Conservation (phyloP, 1,140 invertebrate species). For the Trichonephila inaurata region DNA sequence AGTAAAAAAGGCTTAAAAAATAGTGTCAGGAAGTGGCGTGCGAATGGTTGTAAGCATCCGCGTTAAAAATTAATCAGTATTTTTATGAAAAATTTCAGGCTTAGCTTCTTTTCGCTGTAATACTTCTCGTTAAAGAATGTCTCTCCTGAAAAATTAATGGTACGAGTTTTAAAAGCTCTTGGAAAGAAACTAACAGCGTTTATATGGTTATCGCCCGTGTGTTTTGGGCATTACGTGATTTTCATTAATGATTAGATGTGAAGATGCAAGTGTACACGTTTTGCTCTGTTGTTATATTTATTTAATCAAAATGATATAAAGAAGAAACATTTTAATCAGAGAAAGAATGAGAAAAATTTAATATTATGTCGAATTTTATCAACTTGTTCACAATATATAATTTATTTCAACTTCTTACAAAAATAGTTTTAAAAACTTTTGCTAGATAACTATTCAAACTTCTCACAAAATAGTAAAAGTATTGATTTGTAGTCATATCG, state of each 20-base stretch:
- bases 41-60: not conserved
- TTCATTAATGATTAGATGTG: not conserved
- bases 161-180: not conserved
- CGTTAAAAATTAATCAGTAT: not conserved
- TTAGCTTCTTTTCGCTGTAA: not conserved
- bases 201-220: not conserved
- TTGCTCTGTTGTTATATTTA: not conserved
- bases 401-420: too few relatives aligned
- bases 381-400: too few relatives aligned
- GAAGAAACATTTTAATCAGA: not conserved
- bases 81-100: not conserved
- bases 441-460: too few relatives aligned
- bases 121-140: not conserved
- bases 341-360: not conserved
- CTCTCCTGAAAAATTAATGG: not conserved
- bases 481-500: too few relatives aligned
- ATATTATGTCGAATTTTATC: too few relatives aligned
- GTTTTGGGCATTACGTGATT: not conserved
- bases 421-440: too few relatives aligned
- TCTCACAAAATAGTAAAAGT: too few relatives aligned
- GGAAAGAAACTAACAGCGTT: not conserved
- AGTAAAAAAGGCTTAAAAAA: not conserved
- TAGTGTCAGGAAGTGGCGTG: not conserved
- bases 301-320: not conserved
- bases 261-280: not conserved